These are phyloP conservation scores for Cryptocephalus moraei DNA, from an alignment of 2,888 invertebrate species.

Conservation along the genomic window DNA sequence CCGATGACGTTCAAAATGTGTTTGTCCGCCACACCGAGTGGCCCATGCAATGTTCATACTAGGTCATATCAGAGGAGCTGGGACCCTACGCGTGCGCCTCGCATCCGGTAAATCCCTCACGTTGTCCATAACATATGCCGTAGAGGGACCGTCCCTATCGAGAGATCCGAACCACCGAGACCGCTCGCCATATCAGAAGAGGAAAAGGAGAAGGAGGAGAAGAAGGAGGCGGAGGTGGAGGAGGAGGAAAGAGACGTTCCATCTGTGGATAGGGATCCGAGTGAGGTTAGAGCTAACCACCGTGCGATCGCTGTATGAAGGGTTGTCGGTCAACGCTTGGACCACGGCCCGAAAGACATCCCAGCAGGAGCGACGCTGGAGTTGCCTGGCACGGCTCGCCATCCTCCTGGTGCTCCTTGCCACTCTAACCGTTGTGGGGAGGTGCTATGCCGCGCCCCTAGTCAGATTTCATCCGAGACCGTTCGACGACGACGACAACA, in stretches of 20 bases:
- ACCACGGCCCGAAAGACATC: conserved; percentile 30
- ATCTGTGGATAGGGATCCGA: conserved; percentile 1
- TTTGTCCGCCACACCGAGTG: conserved; percentile 20
- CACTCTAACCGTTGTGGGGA: conserved; percentile 48
- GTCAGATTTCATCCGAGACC: conserved; percentile 23
- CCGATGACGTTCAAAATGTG: conserved; percentile 24
- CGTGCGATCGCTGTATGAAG: conserved; percentile 30
- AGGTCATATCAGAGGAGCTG: conserved; percentile 25
- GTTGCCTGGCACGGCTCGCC: conserved; percentile 29
- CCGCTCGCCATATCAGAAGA: conserved; percentile 9
- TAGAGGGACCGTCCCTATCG: conserved; percentile 3
- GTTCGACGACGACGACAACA: conserved; percentile 21
- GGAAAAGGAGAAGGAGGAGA: too few relatives aligned
- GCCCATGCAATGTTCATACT: conserved; percentile 32
- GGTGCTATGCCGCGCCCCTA: conserved; percentile 40
- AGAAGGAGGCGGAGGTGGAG: too few relatives aligned
- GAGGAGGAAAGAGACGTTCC: too few relatives aligned
- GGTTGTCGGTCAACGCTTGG: conserved; percentile 31
- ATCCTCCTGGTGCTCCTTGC: conserved; percentile 28
- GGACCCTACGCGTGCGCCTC: conserved; percentile 29
- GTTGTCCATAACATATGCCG: conserved; percentile 10
- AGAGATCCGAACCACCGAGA: too few relatives aligned
- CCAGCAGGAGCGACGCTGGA: conserved; percentile 15
- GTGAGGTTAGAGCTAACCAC: conserved; percentile 17
- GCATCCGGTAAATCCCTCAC: conserved; percentile 25